A percentile compares a stretch with the other conserved stretches of the same genome.
phyloP scores from a whole-genome alignment of 2,888 invertebrate species.

The Byasa hedistus region DNA sequence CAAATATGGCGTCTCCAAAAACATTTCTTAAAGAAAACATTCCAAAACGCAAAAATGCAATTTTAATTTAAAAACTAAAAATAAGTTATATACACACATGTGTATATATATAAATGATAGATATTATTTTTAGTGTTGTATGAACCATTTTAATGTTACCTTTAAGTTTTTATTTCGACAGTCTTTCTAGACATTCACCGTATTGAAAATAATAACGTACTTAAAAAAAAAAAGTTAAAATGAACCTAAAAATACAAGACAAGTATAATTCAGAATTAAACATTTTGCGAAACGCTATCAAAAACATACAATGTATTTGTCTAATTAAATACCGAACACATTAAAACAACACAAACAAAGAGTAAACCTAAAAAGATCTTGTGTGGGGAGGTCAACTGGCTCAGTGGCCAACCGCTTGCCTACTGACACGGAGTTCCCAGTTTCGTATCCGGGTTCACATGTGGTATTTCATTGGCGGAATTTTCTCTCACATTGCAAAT shows the following conservation, averaged over 20 bases:
- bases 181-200: not conserved
- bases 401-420: not conserved
- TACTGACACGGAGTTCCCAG: not conserved
- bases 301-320: not conserved
- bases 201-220: not conserved
- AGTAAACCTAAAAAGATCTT: constrained; percentile 4
- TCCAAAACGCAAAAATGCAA: no score
- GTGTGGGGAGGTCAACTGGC: not conserved
- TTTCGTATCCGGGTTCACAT: no score
- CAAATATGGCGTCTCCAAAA: not conserved
- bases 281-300: not conserved
- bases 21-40: not conserved
- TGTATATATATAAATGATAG: not conserved
- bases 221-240: not conserved
- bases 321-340: not conserved
- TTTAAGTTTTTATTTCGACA: not conserved
- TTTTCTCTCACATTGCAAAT: no score
- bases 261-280: not conserved
- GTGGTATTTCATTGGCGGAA: no score
- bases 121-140: not conserved
- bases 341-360: not conserved
- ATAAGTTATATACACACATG: not conserved
- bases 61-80: not conserved
- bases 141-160: not conserved
- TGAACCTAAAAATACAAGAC: not conserved